Evolutionary conservation across 1,140 invertebrate species (phyloP), one percentile per base, ranked within the genome.

Genomic region (Steinernema feltiae): DNA sequence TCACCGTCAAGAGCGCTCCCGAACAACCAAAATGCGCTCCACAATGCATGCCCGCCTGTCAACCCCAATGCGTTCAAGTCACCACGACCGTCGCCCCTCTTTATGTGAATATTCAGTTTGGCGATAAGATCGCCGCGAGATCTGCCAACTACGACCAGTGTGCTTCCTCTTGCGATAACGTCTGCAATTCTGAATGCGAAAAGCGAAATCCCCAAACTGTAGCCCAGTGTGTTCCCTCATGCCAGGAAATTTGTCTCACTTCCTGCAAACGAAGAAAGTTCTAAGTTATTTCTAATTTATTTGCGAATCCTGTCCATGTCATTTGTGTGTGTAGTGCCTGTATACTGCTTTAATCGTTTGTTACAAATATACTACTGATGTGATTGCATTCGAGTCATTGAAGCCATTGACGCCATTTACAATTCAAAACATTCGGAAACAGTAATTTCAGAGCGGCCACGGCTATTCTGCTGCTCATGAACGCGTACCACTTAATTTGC

Each of bases 201-300:
- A 63, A 63, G 53, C 53, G 53, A 63, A 63, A 12, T 63, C 53
- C 53, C 24, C 53, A 63, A 27, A 63, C 53, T 27, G 53, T 63
- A 3, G 24, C 53, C 15, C 53, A 63, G 24, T 63, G 53, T 63
- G 53, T 63, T 21, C 53, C 53, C 2, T 7, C 53, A n/a, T 63
- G 53, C 24, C 53, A 63, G 24, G 53, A 63, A 3, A 63, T 63
- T 27, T 63, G 53, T 63, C 24, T 63, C 3, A 7, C 7, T 7
- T 63, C 53, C 3, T 63, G 53, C 24, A 63, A 63, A 21, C 12
- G 53, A 15, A 63, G 53, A 63, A 63, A 63, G 24, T 63, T 63
- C 53, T 63, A 63, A 63, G 24, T 63, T 63, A 3, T 63, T 27
- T 63, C 7, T 41, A 41, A 41, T 7, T 41, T 41, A 41, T 41